Percentiles rank a stretch among this genome's conserved stretches.
Conservation (phyloP, 1,140 invertebrate genomes). For the Radopholus similis region DNA sequence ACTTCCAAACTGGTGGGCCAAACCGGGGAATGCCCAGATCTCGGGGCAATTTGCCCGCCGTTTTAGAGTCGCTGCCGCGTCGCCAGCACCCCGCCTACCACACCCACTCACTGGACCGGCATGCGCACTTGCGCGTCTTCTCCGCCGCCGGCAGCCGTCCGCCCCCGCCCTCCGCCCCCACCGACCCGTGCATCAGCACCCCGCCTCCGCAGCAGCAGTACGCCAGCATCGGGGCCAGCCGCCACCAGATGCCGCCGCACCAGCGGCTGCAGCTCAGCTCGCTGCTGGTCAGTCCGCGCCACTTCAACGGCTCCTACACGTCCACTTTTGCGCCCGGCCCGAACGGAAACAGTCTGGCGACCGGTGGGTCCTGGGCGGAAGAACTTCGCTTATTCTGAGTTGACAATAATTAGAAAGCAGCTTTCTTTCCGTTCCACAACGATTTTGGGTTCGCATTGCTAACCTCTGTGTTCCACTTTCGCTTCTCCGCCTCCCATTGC, state of each 20-base stretch:
- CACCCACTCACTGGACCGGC: slow-evolving; percentile 31
- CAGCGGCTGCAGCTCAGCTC: slow-evolving; percentile 6
- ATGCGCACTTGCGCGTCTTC: slow-evolving; percentile 26
- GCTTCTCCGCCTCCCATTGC: neutral
- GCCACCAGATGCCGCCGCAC: neutral
- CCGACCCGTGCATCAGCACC: neutral
- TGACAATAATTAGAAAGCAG: too few species aligned
- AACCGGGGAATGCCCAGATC: too few species aligned
- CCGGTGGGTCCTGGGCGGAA: too few species aligned
- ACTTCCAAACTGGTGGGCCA: neutral
- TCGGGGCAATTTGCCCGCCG: neutral
- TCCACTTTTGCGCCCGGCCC: slow-evolving; percentile 2
- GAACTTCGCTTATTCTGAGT: too few species aligned
- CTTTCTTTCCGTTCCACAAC: too few species aligned
- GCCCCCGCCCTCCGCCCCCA: neutral
- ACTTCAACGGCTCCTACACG: slow-evolving; percentile 2
- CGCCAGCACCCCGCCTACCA: slow-evolving; percentile 26
- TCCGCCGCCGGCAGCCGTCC: slow-evolving; percentile 4
- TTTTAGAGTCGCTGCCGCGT: neutral
- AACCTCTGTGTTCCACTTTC: neutral
- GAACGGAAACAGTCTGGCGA: slow-evolving; percentile 1
- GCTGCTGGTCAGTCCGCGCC: slow-evolving; percentile 11
- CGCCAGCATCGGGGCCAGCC: neutral
- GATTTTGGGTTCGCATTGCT: neutral
- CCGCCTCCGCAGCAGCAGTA: neutral